Evolutionary conservation across 2,888 invertebrate genomes (phyloP), one percentile per base, ranked within the genome.

Genomic region (Eupithecia tripunctaria): DNA sequence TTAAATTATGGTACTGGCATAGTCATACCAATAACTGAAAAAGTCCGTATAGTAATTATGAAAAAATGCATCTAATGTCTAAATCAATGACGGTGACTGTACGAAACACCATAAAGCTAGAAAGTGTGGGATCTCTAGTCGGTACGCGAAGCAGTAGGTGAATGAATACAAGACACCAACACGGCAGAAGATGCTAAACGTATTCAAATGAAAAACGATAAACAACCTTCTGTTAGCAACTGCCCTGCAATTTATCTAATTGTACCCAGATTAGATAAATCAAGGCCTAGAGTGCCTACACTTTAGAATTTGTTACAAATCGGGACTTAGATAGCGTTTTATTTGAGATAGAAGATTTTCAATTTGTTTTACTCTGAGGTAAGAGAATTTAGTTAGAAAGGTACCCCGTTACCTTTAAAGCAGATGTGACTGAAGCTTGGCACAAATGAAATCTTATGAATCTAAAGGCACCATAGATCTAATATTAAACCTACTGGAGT

Each of bases 131-230:
- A 65, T 68, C 64, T 21, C 21, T 21, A 56, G 56, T 60, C 36
- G 10, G 51, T 32, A 67, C 38, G 43, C 8, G 65, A 43, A 67
- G 51, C 43, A 62, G 70, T 68, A 73, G 71, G 66, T 68, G 68
- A 71, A 51, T 68, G 68, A 71, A 51, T 70, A 75, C 75, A 67
- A 27, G 72, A 72, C 75, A 70, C 75, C 70, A 72, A 75, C 72
- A 75, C 72, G 67, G 70, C 67, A 72, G 47, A 56, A 56, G 71
- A 70, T 70, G 72, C 75, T 72, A 75, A 72, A 72, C 70, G 69
- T 75, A 75, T 75, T 72, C 72, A 68, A 75, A 75, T 75, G 51
- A 67, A 72, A 38, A 70, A 69, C 67, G 60, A 75, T 75, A 75
- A 72, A 75, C 70, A 67, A 75, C 71, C 21, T 56, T 47, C 70